Base-by-base conservation (phyloP, 2,113 vertebrate genomes). In the Saccopteryx bilineata region DNA sequence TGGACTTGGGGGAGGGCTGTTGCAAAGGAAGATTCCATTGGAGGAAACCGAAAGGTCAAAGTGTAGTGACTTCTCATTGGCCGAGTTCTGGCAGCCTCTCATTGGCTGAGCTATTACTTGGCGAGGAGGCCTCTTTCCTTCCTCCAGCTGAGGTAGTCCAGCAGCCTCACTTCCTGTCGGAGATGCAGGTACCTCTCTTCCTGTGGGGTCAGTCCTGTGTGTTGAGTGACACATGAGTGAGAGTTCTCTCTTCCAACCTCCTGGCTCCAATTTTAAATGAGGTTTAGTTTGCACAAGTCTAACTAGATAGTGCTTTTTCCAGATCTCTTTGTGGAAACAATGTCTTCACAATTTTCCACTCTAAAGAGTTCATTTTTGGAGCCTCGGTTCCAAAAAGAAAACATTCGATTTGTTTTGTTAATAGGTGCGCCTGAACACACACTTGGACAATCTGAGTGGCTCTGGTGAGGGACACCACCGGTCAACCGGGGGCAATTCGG, bases 301-400 rank as follows among this genome's bases (percentile, higher is more conserved):
- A 91, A 61, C 56, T 46, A 71, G 31, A 87, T 19, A 66, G 79
- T 31, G 28, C 69, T 87, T 86, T 90, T 31, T 75, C 86, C 74
- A 94, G 60, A 15, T 95, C 31, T 52, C 54, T 18, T 13, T 21
- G 18, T 87, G 52, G 56, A 84, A 96, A 79, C 24, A 68, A 31
- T 18, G 9, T 58, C 65, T 87, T 79, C 26, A 68, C 52, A 39
- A 24, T 89, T 90, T 88, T 85, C 61, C 52, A 74, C 31, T 96
- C 24, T 80, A 80, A 86, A 75, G 69, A 65, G 39, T 82, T 84
- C 71, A 54, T 81, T 95, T 91, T 82, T 63, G 52, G 52, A 69
- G 33, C 19, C 14, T 6, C n/a, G 10, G 33, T 63, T 63, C 71
- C 88, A 91, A n/a, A 5, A 60, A 50, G 85, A 74, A 82, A 74